These are phyloP conservation scores for Blastobasis adustella DNA, from an alignment of 2,888 invertebrate species.

Conservation along the genomic window DNA sequence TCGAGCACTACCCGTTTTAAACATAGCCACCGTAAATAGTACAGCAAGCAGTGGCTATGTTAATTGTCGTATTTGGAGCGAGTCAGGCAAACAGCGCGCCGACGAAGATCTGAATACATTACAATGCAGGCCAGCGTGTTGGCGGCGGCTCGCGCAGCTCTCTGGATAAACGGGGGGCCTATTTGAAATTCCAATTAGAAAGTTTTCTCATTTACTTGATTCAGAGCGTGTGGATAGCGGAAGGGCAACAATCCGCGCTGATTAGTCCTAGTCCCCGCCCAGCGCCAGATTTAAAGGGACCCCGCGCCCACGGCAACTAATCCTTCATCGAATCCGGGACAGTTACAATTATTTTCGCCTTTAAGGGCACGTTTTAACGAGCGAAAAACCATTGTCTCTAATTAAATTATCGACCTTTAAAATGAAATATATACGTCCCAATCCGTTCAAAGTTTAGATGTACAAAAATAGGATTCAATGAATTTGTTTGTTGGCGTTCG, in stretches of 20 bases:
- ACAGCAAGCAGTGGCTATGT: too few species aligned
- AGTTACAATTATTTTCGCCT: constrained; percentile 46
- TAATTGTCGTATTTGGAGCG: too few species aligned
- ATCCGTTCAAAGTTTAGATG: too few species aligned
- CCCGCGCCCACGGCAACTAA: constrained; percentile 55
- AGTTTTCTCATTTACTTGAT: constrained; percentile 74
- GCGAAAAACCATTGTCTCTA: too few species aligned
- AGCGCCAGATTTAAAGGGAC: constrained; percentile 63
- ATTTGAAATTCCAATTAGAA: constrained; percentile 74
- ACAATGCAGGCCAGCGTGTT: constrained; percentile 46
- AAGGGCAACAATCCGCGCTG: constrained; percentile 70
- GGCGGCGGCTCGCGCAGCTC: constrained; percentile 55
- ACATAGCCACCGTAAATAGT: too few species aligned
- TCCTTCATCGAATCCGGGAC: constrained; percentile 46
- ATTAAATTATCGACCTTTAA: too few species aligned
- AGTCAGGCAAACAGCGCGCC: constrained; percentile 23
- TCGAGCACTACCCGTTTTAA: too few species aligned
- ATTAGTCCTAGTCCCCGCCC: constrained; percentile 61
- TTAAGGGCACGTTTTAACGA: constrained; percentile 2
- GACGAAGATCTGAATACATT: constrained; percentile 24
- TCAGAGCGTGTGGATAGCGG: constrained; percentile 65
- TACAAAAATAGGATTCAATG: too few species aligned
- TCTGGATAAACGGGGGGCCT: constrained; percentile 65
- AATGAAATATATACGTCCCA: too few species aligned
- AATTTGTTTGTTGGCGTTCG: too few species aligned